Evolutionary conservation across 2,797 vertebrate species (phyloP).

Genomic region (Carapus acus): DNA sequence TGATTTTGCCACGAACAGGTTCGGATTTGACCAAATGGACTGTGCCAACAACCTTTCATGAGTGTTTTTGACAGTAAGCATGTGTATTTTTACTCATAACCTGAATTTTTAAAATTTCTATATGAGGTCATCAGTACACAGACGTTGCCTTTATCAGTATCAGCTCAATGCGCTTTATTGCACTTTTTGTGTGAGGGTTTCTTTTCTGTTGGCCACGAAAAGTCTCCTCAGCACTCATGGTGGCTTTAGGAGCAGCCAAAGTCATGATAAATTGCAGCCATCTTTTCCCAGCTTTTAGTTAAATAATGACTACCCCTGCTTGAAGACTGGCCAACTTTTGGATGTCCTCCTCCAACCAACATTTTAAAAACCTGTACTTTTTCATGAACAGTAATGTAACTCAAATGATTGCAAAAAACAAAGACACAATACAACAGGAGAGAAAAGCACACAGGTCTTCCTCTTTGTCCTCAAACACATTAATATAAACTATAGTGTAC

Average conservation of each 20-base stretch:
- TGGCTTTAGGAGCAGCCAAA: slow-evolving; percentile 38
- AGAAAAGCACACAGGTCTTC: too few relatives aligned
- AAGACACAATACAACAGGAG: too few relatives aligned
- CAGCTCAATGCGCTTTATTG: slow-evolving; percentile 59
- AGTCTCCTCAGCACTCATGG: slow-evolving; percentile 14
- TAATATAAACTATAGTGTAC: too few relatives aligned
- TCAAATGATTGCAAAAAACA: too few relatives aligned
- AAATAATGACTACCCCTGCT: too few relatives aligned
- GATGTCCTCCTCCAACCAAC: too few relatives aligned
- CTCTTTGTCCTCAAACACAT: too few relatives aligned
- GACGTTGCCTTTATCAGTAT: slow-evolving; percentile 68
- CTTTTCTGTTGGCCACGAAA: slow-evolving; percentile 48
- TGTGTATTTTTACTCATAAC: slow-evolving; percentile 35
- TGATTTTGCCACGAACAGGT: slow-evolving; percentile 63
- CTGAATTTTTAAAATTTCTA: slow-evolving; percentile 18
- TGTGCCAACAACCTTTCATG: slow-evolving; percentile 74
- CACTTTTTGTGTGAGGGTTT: slow-evolving; percentile 60
- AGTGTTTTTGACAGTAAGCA: slow-evolving; percentile 67
- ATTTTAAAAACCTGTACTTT: too few relatives aligned
- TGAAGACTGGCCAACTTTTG: too few relatives aligned
- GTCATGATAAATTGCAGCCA: slow-evolving; percentile 41
- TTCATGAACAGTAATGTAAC: too few relatives aligned
- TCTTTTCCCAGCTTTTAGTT: slow-evolving; percentile 30
- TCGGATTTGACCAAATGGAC: slow-evolving; percentile 78
- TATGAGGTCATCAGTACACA: slow-evolving; percentile 39